Evolutionary conservation across 2,113 vertebrate species (phyloP).

Genomic region (Dissostichus mawsoni): DNA sequence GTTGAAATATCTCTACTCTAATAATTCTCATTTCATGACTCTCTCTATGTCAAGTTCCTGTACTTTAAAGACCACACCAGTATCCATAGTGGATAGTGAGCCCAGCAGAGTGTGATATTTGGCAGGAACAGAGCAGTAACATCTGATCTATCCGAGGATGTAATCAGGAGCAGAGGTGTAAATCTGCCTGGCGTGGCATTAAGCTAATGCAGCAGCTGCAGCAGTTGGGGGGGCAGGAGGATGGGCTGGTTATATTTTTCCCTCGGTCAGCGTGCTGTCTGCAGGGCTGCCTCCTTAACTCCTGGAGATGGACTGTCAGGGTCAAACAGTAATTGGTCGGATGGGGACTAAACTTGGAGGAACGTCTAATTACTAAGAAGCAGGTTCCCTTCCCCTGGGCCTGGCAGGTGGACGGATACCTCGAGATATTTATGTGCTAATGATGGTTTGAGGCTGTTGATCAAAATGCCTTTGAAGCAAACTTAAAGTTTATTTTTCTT

Average conservation of each 20-base stretch:
- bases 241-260: slow-evolving; percentile 53
- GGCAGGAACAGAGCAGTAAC: slow-evolving; percentile 17
- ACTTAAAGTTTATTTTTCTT: background rate
- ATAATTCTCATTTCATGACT: background rate
- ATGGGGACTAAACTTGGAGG: slow-evolving; percentile 34
- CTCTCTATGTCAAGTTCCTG: background rate
- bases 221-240: slow-evolving; percentile 17
- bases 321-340: slow-evolving; percentile 59
- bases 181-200: slow-evolving; percentile 53
- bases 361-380: slow-evolving; percentile 51
- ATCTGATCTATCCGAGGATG: slow-evolving; percentile 53
- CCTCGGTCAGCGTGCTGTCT: slow-evolving; percentile 20
- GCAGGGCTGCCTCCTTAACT: slow-evolving; percentile 34
- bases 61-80: slow-evolving; percentile 7
- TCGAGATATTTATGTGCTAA: slow-evolving; percentile 17
- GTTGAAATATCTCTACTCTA: slow-evolving; percentile 17
- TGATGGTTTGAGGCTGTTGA: background rate
- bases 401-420: background rate
- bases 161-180: slow-evolving; percentile 51
- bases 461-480: background rate
- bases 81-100: slow-evolving; percentile 1
- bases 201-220: slow-evolving; percentile 49
- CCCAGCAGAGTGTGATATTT: slow-evolving; percentile 14
- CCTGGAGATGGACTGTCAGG: slow-evolving; percentile 37
- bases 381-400: background rate